Base-by-base conservation (phyloP, 2,113 vertebrate genomes). In the Protomyctophum bolini region DNA sequence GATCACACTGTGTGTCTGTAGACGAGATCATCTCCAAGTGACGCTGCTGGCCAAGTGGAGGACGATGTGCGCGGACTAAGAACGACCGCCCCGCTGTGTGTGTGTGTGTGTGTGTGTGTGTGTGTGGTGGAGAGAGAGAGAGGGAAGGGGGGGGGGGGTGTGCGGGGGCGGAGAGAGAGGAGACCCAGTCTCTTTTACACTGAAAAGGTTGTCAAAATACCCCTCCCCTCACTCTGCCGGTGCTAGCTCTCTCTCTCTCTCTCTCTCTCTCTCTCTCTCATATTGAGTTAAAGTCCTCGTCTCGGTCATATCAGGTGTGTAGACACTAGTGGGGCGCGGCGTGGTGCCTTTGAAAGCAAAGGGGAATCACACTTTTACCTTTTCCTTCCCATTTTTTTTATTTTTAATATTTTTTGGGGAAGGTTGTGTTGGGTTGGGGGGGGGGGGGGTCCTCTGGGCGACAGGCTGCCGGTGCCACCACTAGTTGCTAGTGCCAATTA, bases 51-150 rank as follows among this genome's bases (percentile, higher is more conserved):
- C 81, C 91, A 86, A 89, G 83, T 78, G 71, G 77, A 85, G 88
- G 76, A 83, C 86, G 93, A 83, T 87, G 93, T 89, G 92, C 85
- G 86, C 89, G 81, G 90, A 92, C 90, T 91, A 89, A 91, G 89
- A 91, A 92, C 88, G 89, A 91, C 85, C 87, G 90, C 87, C 88
- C 87, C 82, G 88, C 86, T 86, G 82, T 90, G 79, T 41, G 3
- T 41, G 33, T 41, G 3, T 41, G 33, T 41, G 3, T 41, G 33
- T 33, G 2, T 33, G 33, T 33, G 2, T 33, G 33, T 33, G 33
- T 33, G 33, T 33, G 33, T 33, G 33, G n/a, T 71, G 80, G n/a
- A 63, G 56, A 66, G 73, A 69, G 83, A 77, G 86, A 58, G 81
- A 63, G 76, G 6, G 67, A 54, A 14, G 73, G 72, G 54, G 60